A percentile compares a stretch with the other conserved stretches of the same genome.
Conservation (phyloP, 2,113 vertebrate genomes). For the Tauraco erythrolophus region DNA sequence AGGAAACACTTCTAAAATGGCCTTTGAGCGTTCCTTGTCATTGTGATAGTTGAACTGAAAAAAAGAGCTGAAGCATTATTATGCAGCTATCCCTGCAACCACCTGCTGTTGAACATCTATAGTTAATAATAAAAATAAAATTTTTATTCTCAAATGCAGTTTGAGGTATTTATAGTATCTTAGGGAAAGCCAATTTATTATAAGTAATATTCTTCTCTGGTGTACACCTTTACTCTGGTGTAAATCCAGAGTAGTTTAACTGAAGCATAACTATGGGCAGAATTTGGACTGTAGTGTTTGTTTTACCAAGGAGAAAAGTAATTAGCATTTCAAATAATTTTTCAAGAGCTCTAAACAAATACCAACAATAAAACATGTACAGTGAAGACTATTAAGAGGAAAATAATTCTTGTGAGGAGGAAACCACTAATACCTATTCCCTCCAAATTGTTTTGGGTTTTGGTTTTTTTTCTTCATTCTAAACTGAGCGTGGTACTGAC, state of each 20-base stretch:
- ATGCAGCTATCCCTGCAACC: neutral
- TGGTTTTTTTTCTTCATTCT: neutral
- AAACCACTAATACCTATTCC: neutral
- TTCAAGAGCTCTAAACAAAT: neutral
- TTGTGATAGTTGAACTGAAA: neutral
- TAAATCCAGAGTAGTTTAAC: neutral
- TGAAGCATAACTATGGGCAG: neutral
- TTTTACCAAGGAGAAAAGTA: neutral
- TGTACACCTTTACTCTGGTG: neutral
- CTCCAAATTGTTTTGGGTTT: neutral
- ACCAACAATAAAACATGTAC: neutral
- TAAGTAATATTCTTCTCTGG: neutral
- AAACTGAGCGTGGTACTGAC: neutral
- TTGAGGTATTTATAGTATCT: neutral
- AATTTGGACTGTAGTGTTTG: neutral
- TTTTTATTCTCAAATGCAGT: neutral
- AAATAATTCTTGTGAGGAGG: neutral
- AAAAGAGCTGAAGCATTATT: neutral
- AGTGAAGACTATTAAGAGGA: neutral
- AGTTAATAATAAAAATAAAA: neutral
- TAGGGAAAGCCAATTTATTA: neutral
- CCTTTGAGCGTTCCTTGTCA: neutral
- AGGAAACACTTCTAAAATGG: neutral
- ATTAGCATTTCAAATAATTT: neutral
- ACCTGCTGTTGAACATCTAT: neutral